Evolutionary conservation across 2,888 invertebrate genomes (phyloP), one percentile per base, ranked within the genome.

Genomic region (Noctua comes): DNA sequence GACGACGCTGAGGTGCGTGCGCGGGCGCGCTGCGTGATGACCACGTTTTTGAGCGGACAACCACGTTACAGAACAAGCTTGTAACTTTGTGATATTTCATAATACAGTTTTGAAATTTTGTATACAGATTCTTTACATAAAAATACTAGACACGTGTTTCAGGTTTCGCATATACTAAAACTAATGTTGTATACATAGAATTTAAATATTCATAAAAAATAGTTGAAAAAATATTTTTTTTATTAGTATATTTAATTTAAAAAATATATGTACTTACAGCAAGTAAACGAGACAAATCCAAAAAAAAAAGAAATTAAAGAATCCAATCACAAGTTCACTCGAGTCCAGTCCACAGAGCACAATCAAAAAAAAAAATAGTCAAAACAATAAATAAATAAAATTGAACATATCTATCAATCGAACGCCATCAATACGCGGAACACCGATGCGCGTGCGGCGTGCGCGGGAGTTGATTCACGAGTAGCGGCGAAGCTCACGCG

Each of bases 311-410:
- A 31, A 57, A 65, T 59, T 64, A 66, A 10, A 76, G 40, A 78
- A 85, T 81, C 83, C 88, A 81, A 84, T 80, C 91, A 88, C 87
- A 81, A 76, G 69, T 73, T 83, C 89, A 87, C 85, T 85, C 79
- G 21, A 68, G 74, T 86, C 69, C 81, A 81, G 76, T 86, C 70
- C 88, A 88, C 86, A 78, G 73, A 43, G 74, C 89, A 89, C 89
- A 83, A 8, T 31, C 21, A 81, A 77, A 64, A 69, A 80, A 73
- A 62, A 65, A 72, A 59, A 36, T 16, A 65, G 59, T 51, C 31
- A 79, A 72, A 68, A 57, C 8, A 66, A 46, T 57, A 68, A 76
- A 48, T 57, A n/a, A 69, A 68, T 68, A 10, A 71, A 76, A 69
- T 18, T 24, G 1, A 8, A 62, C 7, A 76, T 57, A 66, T 76